Base-by-base conservation (phyloP, 2,113 vertebrate genomes). In the Taurulus bubalis region DNA sequence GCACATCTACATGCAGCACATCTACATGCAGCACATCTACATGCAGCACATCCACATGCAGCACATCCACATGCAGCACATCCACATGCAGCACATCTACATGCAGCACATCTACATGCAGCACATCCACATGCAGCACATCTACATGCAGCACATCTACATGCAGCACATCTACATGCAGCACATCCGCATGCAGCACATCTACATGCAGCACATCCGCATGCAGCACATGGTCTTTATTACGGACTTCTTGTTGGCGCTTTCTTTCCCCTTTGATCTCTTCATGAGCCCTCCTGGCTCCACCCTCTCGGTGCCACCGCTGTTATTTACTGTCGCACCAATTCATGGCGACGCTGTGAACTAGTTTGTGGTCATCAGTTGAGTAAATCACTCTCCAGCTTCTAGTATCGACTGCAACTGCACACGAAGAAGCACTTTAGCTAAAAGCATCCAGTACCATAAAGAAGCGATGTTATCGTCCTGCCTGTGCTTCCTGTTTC, bases 401-500 rank as follows among this genome's bases (percentile, higher is more conserved):
- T 70, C 18, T 20, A 67, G 20, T 66, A 51, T 40, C 66, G 4
- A 11, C 4, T 72, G 3, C 55, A 56, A 72, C 53, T n/a, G 26
- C 24, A 63, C 24, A 20, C 8, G 15, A 24, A 64, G 6, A 26
- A 65, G 47, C 62, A 71, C 56, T 72, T 49, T 30, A 28, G 1
- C 62, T 80, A 63, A 80, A 77, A 80, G 51, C 53, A 53, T 63
- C 16, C 55, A 64, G n/a, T 16, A 26, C 68, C 64, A 77, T 68
- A 6, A 45, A 64, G 58, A 51, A 14, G 34, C 58, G 28, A 78
- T 38, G 22, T 66, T 71, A 3, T 51, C 47, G 36, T 53, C 65
- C 70, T 32, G 42, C 40, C 42, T 16, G 24, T 7, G 55, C 32
- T 79, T 68, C 45, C 65, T 49, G 9, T 49, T 3, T 32, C 42